Percentiles rank a stretch among this genome's conserved stretches.
phyloP scores from a whole-genome alignment of 2,888 invertebrate species.

The Spisula subtruncata region DNA sequence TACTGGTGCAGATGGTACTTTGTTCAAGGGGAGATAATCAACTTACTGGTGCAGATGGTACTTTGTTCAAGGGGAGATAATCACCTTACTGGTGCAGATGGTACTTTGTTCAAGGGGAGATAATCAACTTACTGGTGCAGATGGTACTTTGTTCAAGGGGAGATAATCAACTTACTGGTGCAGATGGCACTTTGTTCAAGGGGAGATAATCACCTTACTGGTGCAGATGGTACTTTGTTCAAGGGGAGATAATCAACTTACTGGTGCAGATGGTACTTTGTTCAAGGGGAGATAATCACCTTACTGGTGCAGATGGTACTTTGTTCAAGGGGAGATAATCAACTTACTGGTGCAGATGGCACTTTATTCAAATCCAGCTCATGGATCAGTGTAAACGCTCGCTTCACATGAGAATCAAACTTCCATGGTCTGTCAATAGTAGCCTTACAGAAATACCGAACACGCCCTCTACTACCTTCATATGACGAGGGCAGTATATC shows the following conservation, averaged over 20 bases:
- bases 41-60: too few relatives aligned
- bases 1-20: conserved; percentile 75
- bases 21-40: too few relatives aligned
- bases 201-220: too few relatives aligned
- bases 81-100: conserved; percentile 74
- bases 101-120: conserved; percentile 78
- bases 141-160: too few relatives aligned
- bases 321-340: too few relatives aligned
- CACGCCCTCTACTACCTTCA: conserved; percentile 89
- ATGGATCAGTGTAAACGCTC: conserved; percentile 92
- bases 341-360: conserved; percentile 75
- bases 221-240: too few relatives aligned
- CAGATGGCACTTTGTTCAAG: conserved; percentile 77
- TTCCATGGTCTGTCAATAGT: conserved; percentile 94
- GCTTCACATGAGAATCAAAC: conserved; percentile 94
- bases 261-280: conserved; percentile 72
- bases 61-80: too few relatives aligned
- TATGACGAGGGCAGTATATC: conserved; percentile 86
- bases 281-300: conserved; percentile 68
- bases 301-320: conserved; percentile 72
- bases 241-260: conserved; percentile 53
- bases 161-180: conserved; percentile 68
- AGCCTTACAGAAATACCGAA: conserved; percentile 94
- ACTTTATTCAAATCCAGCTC: conserved; percentile 81
- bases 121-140: too few relatives aligned